Evolutionary conservation across 2,888 invertebrate species (phyloP), one percentile per base, ranked within the genome.

Genomic region (Steromphala cineraria): DNA sequence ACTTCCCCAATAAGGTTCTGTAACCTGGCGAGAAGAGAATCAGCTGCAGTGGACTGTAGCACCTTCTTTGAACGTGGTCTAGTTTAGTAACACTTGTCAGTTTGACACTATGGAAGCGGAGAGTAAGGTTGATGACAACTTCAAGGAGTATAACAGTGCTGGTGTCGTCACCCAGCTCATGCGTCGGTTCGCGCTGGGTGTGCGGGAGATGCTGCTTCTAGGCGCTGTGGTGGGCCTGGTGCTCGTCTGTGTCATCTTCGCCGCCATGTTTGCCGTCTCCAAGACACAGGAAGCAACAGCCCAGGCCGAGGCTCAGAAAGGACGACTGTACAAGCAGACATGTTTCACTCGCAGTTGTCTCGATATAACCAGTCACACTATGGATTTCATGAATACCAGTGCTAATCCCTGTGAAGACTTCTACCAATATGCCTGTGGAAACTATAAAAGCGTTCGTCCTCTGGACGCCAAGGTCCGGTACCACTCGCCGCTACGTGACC

Each of bases 381-480:
- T 87, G 13, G 80, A 81, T 3, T 83, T 85, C 67, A 85, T 89
- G 80, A 90, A 92, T 79, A 76, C 71, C 5, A 85, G 84, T 13
- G 82, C 87, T 1, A 84, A 91, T 28, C 94, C 95, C 3, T 95
- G 95, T 90, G 91, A 93, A 10, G 93, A 95, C 87, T 94, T 89
- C 76, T 88, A 82, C 85, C 80, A 87, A 55, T 89, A 88, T 56
- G 88, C 88, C 8, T 89, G 89, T 95, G 95, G 95, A 2, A 93
- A 94, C 28, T 95, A 95, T 94, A 87, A 94, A 31, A 90, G 91
- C 8, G 10, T 67, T 15, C 83, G 87, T 31, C 87, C 86, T 46
- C 13, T 46, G 0, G 76, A 89, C 10, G 82, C 87, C 53, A 82
- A 86, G 0, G 87, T 86, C 53, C 74, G 78, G 13, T 82, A 85